Conservation (phyloP, 30 jellyfish, hydroid and myxozoan species). For the Nemopilema nomurai region DNA sequence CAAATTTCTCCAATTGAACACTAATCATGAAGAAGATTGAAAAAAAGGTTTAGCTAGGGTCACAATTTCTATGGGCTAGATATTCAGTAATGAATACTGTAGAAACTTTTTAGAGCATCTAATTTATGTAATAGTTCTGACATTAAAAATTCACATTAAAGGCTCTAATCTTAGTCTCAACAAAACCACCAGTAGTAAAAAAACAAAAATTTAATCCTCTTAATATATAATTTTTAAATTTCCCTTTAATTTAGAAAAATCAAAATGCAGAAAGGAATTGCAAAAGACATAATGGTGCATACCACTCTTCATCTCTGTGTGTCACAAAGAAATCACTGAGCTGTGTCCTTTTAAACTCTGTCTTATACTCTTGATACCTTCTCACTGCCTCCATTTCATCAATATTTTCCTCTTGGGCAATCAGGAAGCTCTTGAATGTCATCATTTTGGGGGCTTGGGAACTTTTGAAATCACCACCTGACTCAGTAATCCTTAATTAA, state of each 20-base stretch:
- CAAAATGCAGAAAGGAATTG: background rate
- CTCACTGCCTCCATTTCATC: slow-evolving; percentile 85
- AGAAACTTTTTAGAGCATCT: too few species aligned
- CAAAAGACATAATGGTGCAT: background rate
- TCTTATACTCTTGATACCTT: slow-evolving; percentile 88
- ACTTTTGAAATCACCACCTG: slow-evolving; percentile 28
- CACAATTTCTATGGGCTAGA: too few species aligned
- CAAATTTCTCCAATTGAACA: too few species aligned
- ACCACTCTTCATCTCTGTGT: slow-evolving; percentile 97
- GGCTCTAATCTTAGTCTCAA: too few species aligned
- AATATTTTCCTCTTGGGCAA: slow-evolving; percentile 92
- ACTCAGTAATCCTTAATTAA: slow-evolving; percentile 8
- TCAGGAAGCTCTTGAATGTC: slow-evolving; percentile 81
- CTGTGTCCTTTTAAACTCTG: slow-evolving; percentile 91
- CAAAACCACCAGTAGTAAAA: background rate
- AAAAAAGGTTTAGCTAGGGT: too few species aligned
- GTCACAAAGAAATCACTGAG: slow-evolving; percentile 94
- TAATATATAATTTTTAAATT: background rate
- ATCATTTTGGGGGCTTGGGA: slow-evolving; percentile 82
- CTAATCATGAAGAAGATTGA: too few species aligned
- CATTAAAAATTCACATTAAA: too few species aligned
- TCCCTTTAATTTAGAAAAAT: background rate
- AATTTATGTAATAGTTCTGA: too few species aligned
- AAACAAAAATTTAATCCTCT: background rate
- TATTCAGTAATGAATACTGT: too few species aligned